A percentile compares a stretch with the other conserved stretches of the same genome.
Conservation (phyloP, 2,797 vertebrate genomes). For the Limosa lapponica region DNA sequence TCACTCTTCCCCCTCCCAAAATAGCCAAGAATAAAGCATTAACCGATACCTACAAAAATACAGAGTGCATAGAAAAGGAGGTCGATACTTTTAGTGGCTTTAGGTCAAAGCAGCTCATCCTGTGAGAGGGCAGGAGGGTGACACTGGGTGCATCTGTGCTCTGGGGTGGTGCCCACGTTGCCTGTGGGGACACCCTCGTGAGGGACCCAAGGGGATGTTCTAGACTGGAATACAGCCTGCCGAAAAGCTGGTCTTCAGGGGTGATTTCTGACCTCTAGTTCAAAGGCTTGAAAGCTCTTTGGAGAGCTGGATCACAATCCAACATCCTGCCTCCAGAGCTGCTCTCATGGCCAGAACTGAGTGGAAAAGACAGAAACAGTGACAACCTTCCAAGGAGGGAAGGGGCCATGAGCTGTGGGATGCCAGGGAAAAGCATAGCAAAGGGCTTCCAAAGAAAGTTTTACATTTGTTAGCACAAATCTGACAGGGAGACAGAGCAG, state of each 20-base stretch:
- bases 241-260: neutral
- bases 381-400: neutral
- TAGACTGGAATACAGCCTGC: neutral
- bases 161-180: rapidly evolving
- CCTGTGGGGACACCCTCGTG: rapidly evolving
- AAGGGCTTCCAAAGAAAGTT: neutral
- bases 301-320: neutral
- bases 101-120: neutral
- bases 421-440: rapidly evolving
- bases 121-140: neutral
- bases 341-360: neutral
- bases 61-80: neutral
- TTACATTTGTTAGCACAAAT: neutral
- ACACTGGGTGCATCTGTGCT: rapidly evolving
- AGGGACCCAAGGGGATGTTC: rapidly evolving
- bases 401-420: rapidly evolving
- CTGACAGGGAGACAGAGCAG: neutral
- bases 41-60: neutral
- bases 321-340: neutral
- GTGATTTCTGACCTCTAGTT: neutral
- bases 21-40: neutral
- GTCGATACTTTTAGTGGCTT: neutral
- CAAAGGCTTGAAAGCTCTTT: neutral
- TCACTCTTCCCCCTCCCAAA: neutral
- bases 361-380: neutral